Base-by-base conservation (phyloP, 1,140 invertebrate species). In the Eriosoma lanigerum region DNA sequence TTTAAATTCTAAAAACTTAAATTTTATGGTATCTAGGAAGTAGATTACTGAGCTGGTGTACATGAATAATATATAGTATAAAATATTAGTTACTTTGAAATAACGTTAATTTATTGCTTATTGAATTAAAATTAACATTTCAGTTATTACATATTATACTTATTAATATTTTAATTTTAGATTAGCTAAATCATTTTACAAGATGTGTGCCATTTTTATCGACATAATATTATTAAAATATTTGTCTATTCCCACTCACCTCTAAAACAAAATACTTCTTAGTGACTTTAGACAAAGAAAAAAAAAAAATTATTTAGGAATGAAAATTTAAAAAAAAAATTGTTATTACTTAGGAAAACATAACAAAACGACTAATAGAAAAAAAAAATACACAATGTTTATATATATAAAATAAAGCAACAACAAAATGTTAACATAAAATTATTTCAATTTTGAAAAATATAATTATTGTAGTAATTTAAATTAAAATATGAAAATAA, bases 81-180 rank as follows among this genome's bases (percentile, higher is more conserved):
- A 21, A 48, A 48, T 50, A 64, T 24, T 48, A 46, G 21, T 46
- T 58, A 21, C 46, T 38, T 76, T 24, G 2, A 76, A 46, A 60
- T 58, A 76, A 56, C n/a, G 73, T 76, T 76, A 76, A 76, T 76
- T 76, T 76, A 76, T 76, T 76, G 54, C 73, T 76, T 76, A 76
- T 60, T 38, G 50, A 56, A 75, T 75, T 75, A 75, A 75, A 75
- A 75, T 76, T 60, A 76, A 58, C 54, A 76, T 76, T 60, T 76
- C 73, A 44, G 54, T 56, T 76, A 58, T 76, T 76, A 76, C 73
- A 76, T 75, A 75, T n/a, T n/a, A n/a, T n/a, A 38, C 8, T 38
- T 60, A 76, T 76, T 75, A 75, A 54, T 75, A 58, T 76, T 76
- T 73, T 76, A 44, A 76, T 76, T 76, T 76, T 56, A 76, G 58